phyloP scores from a whole-genome alignment of 2,113 vertebrate genomes.

The Melanostigma gelatinosum region DNA sequence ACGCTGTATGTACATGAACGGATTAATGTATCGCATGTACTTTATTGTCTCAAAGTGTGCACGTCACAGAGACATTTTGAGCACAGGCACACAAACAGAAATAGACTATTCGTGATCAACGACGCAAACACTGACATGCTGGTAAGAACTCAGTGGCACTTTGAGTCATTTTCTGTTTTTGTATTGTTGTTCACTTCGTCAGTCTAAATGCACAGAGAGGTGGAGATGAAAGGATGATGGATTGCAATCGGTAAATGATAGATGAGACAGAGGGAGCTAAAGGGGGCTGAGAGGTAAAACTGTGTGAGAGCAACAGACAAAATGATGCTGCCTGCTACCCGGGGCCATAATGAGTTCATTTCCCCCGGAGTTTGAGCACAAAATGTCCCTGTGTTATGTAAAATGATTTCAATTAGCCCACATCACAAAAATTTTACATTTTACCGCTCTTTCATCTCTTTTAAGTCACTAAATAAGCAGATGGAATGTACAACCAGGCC shows the following conservation, averaged over 20 bases:
- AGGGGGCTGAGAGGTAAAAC: constrained; percentile 63
- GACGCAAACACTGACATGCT: background rate
- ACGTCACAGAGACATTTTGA: background rate
- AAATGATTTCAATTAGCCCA: constrained; percentile 15
- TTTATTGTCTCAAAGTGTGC: background rate
- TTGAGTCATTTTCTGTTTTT: constrained; percentile 53
- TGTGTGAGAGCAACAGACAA: constrained; percentile 53
- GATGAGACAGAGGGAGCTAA: constrained; percentile 62
- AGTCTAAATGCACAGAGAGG: constrained; percentile 55
- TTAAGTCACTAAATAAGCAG: constrained; percentile 36
- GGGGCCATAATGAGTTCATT: constrained; percentile 30
- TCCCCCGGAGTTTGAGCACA: constrained; percentile 14
- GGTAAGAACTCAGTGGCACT: constrained; percentile 25
- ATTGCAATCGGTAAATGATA: constrained; percentile 73
- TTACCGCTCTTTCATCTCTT: constrained; percentile 15
- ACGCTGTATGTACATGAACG: background rate
- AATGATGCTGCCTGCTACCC: constrained; percentile 52
- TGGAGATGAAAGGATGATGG: constrained; percentile 75
- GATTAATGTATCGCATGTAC: background rate
- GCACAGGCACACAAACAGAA: constrained; percentile 1
- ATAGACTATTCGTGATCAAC: constrained; percentile 15
- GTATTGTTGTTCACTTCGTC: constrained; percentile 56
- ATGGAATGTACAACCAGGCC: constrained; percentile 34
- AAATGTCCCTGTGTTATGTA: constrained; percentile 39
- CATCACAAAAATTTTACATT: constrained; percentile 13